A percentile compares a stretch with the other conserved stretches of the same genome.
Evolutionary conservation across 2,888 invertebrate genomes (phyloP).

Genomic region (Lypha dubia): DNA sequence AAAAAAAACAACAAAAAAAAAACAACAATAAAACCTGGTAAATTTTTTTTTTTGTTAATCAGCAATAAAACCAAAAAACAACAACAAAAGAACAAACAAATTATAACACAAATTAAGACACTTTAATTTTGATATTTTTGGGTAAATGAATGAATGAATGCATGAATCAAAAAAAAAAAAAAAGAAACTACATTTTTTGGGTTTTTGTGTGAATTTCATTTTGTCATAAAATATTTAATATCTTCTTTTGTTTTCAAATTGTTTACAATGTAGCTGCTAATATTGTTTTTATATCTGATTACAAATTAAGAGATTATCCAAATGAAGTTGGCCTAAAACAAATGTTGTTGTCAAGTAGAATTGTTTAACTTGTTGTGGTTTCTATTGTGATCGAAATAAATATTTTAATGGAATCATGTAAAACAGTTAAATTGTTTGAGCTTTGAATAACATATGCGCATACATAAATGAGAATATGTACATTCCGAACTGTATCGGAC

Average conservation of each 20-base stretch:
- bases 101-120: constrained; percentile 28
- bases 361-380: background rate
- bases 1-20: no score
- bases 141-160: no score
- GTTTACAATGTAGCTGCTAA: constrained; percentile 8
- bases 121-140: constrained; percentile 20
- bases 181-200: background rate
- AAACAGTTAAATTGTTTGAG: background rate
- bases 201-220: constrained; percentile 37
- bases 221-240: constrained; percentile 38
- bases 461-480: no score
- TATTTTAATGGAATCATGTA: background rate
- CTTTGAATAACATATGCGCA: no score
- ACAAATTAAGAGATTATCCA: constrained; percentile 54
- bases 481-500: no score
- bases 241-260: constrained; percentile 9
- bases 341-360: background rate
- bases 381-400: background rate
- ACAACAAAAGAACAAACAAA: no score
- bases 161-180: no score
- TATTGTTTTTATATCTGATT: constrained; percentile 48
- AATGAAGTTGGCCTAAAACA: constrained; percentile 22
- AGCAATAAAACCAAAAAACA: constrained; percentile 16
- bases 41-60: constrained; percentile 25
- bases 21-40: no score